Percentiles rank a stretch among this genome's conserved stretches.
These are phyloP conservation scores for Thunnus maccoyii DNA, from an alignment of 2,113 vertebrate species.

Conservation along the genomic window DNA sequence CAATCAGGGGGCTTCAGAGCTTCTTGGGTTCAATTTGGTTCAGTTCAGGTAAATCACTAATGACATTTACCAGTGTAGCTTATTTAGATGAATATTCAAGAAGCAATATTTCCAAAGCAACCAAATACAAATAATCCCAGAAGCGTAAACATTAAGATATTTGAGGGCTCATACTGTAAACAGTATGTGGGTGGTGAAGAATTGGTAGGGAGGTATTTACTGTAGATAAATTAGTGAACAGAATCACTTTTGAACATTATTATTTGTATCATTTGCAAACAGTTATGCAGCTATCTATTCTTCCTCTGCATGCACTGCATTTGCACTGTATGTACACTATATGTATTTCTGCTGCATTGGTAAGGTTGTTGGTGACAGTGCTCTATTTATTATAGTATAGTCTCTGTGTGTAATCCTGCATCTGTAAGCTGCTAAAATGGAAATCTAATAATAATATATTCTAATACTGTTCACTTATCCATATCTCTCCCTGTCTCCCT, in stretches of 20 bases:
- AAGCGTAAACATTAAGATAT: not conserved
- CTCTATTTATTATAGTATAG: slow-evolving; percentile 6
- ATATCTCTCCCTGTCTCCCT: slow-evolving; percentile 7
- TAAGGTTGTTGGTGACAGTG: not conserved
- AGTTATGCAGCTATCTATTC: no score
- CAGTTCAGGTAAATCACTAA: not conserved
- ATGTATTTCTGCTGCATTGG: not conserved
- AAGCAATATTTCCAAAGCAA: slow-evolving; percentile 2
- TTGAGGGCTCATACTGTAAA: not conserved
- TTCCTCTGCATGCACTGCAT: no score
- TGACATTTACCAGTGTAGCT: not conserved
- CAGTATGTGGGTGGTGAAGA: no score
- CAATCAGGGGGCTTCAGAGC: not conserved
- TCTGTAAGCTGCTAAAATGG: slow-evolving; percentile 56
- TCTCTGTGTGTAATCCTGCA: slow-evolving; percentile 42
- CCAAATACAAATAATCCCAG: not conserved
- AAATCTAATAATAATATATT: slow-evolving; percentile 64
- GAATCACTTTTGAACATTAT: not conserved
- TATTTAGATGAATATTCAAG: not conserved
- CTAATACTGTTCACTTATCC: slow-evolving; percentile 52
- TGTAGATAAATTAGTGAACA: not conserved
- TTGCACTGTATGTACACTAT: not conserved
- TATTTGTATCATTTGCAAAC: not conserved
- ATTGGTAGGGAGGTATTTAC: no score
- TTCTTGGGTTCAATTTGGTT: not conserved